Conservation (phyloP, 2,797 vertebrate species). For the Onychomys torridus region DNA sequence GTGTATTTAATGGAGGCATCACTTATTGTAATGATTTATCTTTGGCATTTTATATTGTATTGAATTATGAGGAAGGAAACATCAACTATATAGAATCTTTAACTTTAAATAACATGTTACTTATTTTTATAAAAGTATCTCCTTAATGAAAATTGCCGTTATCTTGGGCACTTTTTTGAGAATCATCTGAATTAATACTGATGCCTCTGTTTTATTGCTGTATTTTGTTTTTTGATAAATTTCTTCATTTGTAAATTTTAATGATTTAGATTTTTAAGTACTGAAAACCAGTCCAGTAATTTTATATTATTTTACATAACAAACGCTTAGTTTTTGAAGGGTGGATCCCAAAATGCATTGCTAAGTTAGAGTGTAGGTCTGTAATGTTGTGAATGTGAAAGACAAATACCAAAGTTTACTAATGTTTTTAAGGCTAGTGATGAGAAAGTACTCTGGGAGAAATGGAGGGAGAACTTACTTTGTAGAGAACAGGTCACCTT, state of each 20-base stretch:
- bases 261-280: slow-evolving; percentile 28
- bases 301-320: not conserved
- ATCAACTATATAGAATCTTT: not conserved
- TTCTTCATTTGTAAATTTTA: slow-evolving; percentile 3
- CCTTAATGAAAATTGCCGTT: not conserved
- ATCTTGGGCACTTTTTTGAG: slow-evolving; percentile 36
- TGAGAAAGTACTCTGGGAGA: not conserved
- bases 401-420: not conserved
- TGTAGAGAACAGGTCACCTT: slow-evolving; percentile 12
- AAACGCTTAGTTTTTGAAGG: not conserved
- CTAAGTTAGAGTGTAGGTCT: slow-evolving; percentile 5
- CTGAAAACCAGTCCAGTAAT: not conserved
- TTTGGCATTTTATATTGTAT: slow-evolving; percentile 14
- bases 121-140: not conserved
- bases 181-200: not conserved
- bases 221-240: not conserved
- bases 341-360: not conserved
- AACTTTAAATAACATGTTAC: not conserved
- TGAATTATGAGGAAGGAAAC: slow-evolving; percentile 6
- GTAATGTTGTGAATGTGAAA: not conserved
- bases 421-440: not conserved
- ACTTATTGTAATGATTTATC: not conserved
- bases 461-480: not conserved
- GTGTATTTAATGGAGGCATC: not conserved
- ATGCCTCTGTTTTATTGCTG: not conserved